A percentile compares a stretch with the other conserved stretches of the same genome.
Conservation (phyloP, 2,797 vertebrate genomes). For the Ispidina lecontei region DNA sequence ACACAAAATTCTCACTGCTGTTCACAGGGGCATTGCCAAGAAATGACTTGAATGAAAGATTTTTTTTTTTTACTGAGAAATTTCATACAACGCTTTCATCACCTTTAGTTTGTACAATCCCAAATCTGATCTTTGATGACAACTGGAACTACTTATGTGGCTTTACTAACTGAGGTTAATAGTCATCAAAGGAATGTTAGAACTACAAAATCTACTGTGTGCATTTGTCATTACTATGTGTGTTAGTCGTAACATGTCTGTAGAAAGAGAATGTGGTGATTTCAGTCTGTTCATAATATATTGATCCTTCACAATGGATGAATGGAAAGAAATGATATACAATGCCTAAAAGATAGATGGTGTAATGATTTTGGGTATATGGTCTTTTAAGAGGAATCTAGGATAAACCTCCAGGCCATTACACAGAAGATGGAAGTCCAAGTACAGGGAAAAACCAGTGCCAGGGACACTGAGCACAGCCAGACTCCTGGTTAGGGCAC, state of each 20-base stretch:
- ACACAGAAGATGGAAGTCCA: neutral
- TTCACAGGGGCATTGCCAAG: conserved; percentile 5
- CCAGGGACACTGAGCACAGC: neutral
- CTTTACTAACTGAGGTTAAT: neutral
- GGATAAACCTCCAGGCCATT: neutral
- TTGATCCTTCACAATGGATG: neutral
- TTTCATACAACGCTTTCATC: conserved; percentile 18
- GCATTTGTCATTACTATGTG: neutral
- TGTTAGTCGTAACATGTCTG: neutral
- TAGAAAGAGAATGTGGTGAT: neutral
- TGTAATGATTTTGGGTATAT: neutral
- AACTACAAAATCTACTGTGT: neutral
- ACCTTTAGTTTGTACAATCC: conserved; percentile 29
- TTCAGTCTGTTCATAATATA: neutral
- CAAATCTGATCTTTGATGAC: conserved; percentile 24
- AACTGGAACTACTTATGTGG: conserved; percentile 23
- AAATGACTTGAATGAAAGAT: conserved; percentile 36
- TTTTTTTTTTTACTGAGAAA: neutral
- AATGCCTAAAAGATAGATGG: neutral
- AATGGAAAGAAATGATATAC: neutral
- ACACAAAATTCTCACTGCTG: neutral
- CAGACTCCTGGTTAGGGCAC: neutral
- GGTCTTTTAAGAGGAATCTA: neutral
- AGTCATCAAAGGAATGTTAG: conserved; percentile 9
- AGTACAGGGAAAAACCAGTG: neutral